These are phyloP conservation scores for Paradoxurus hermaphroditus DNA, from an alignment of 2,113 vertebrate species.

Conservation along the genomic window DNA sequence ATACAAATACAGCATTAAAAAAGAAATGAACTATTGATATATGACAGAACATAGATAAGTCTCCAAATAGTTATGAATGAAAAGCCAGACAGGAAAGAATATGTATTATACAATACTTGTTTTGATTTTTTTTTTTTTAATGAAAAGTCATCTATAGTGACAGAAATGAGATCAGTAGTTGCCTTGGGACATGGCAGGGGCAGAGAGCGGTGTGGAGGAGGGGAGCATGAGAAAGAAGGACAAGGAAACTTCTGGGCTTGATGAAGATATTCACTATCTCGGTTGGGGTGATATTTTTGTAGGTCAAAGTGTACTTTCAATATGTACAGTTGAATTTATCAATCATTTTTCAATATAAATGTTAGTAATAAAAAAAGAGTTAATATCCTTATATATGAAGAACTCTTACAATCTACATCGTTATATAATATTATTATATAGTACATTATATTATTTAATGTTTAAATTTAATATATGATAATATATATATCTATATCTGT, in stretches of 20 bases:
- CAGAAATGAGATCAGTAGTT: neutral
- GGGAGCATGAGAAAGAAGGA: neutral
- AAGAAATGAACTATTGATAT: neutral
- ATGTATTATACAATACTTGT: neutral
- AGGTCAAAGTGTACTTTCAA: neutral
- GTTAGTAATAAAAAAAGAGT: neutral
- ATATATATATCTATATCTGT: neutral
- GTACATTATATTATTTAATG: neutral
- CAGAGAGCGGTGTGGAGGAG: neutral
- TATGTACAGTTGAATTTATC: neutral
- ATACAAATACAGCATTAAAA: neutral
- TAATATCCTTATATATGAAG: neutral
- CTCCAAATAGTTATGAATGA: slow-evolving; percentile 6
- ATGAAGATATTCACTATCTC: neutral
- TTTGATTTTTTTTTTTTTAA: neutral
- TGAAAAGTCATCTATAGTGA: neutral
- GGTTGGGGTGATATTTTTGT: neutral
- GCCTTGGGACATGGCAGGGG: neutral
- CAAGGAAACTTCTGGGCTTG: neutral
- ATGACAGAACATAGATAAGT: neutral
- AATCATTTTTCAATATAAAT: neutral
- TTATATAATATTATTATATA: neutral
- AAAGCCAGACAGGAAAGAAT: neutral
- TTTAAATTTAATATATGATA: neutral
- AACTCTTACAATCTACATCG: neutral